These are phyloP conservation scores for Diabrotica undecimpunctata DNA, from an alignment of 1,140 invertebrate genomes.

Conservation along the genomic window DNA sequence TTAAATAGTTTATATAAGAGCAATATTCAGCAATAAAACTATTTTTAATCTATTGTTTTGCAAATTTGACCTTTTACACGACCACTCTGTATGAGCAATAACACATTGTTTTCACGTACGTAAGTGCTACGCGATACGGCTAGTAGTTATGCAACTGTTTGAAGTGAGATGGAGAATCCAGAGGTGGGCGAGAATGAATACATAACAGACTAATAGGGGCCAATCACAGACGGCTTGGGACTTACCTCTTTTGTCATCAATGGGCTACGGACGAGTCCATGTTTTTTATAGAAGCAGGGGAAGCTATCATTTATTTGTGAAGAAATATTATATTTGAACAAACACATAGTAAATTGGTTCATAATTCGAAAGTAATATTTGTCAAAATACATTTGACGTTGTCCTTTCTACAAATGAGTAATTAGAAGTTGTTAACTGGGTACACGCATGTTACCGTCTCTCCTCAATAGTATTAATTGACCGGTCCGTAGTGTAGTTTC, in stretches of 20 bases:
- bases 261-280: slow-evolving; percentile 46
- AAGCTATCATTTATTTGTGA: too few species aligned
- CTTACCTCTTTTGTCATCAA: slow-evolving; percentile 49
- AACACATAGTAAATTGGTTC: too few species aligned
- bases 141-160: slow-evolving; percentile 32
- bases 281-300: too few species aligned
- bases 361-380: too few species aligned
- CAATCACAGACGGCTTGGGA: slow-evolving; percentile 44
- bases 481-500: slow-evolving; percentile 34
- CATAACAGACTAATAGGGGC: slow-evolving; percentile 37
- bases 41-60: too few species aligned
- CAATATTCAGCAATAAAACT: too few species aligned
- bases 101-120: neutral
- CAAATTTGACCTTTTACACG: neutral
- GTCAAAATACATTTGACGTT: too few species aligned
- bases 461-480: slow-evolving; percentile 43
- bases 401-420: too few species aligned
- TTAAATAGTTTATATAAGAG: too few species aligned
- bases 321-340: too few species aligned
- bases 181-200: slow-evolving; percentile 40
- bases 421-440: too few species aligned
- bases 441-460: too few species aligned
- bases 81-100: slow-evolving; percentile 9
- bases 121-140: slow-evolving; percentile 16
- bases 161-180: slow-evolving; percentile 33